Base-by-base conservation (phyloP, 2,113 vertebrate genomes). In the rabbit (Oryctolagus cuniculus) region DNA sequence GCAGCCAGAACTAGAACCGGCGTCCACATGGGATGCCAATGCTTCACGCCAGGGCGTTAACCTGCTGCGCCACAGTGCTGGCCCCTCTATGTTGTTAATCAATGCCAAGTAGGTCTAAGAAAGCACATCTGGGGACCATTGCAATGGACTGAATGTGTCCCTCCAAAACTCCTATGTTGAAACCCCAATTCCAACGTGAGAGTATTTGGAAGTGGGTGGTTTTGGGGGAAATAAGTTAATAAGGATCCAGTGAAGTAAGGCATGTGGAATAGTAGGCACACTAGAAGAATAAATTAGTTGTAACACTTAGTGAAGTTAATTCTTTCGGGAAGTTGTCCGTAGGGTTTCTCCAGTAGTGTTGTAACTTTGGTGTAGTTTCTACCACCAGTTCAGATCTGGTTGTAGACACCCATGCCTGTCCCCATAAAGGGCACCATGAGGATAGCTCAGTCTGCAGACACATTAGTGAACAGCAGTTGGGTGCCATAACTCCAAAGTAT, bases 231-330 rank as follows among this genome's bases (percentile, higher is more conserved):
- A 8, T 58, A 53, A 55, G 34, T 87, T 72, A 63, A 80, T 63
- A 38, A 84, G 0, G 34, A 70, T 81, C 78, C 53, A 49, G 4
- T 51, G 61, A 96, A 38, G 17, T 85, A 58, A 87, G 27, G n/a
- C 58, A 63, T 77, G 36, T 49, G 24, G 82, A n/a, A 19, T 86
- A 38, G 69, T 27, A 19, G 66, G 22, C 44, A 31, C 17, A n/a
- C 78, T 66, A 78, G n/a, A 67, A 64, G 66, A 85, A 36, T 49
- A 25, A 15, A 64, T 83, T 72, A 1, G 15, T 82, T 74, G 79
- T 11, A 83, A 8, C 80, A 89, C 64, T 91, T 73, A 53, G 53
- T 34, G 58, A 87, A 82, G 86, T 64, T 67, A 69, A 49, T 86
- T 92, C 38, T 67, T 53, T n/a, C 74, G 27, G 31, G 69, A 80